Base-by-base conservation (phyloP, 1,140 invertebrate genomes). In the Drosophila prosaltans region DNA sequence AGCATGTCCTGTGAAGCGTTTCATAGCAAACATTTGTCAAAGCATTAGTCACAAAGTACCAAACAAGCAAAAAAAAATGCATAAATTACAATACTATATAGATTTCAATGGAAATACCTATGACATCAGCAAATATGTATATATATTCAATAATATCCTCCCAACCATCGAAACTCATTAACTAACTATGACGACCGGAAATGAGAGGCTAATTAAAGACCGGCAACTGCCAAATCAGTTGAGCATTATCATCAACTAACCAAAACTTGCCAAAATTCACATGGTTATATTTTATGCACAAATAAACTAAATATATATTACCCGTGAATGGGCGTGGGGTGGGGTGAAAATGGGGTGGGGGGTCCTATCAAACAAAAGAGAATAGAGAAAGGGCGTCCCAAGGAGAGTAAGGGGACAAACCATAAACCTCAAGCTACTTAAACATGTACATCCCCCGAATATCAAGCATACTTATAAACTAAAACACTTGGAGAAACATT, bases 1-100 rank as follows among this genome's bases (percentile, higher is more conserved):
- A 80, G 83, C 79, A 85, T 76, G 57, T 88, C 82, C 82, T 76
- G 57, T 58, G 57, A 51, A 51, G 45, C 45, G 45, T 81, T 84
- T 84, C 84, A 89, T 89, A 74, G 66, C 84, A 88, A 88, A 48
- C 80, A 88, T 88, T 88, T 88, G 80, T 88, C 83, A 88, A 84
- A 70, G 69, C 71, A 88, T 88, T 89, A 83, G 84, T 71, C 66
- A 88, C 32, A 36, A 36, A 71, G 84, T 30, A 30, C 2, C 28
- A 30, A 45, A 16, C 16, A 16, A 16, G 16, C 16, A 3, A 11
- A 41, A 48, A 41, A 48, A 26, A 24, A 10, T 26, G 21, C 7
- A 51, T 24, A 51, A 51, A 51, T 51, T 24, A 48, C 45, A 2
- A 10, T 51, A 9, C 16, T 4, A 51, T 51, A 36, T 36, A 36